Base-by-base conservation (phyloP, 2,888 invertebrate species). In the Lingula anatina region DNA sequence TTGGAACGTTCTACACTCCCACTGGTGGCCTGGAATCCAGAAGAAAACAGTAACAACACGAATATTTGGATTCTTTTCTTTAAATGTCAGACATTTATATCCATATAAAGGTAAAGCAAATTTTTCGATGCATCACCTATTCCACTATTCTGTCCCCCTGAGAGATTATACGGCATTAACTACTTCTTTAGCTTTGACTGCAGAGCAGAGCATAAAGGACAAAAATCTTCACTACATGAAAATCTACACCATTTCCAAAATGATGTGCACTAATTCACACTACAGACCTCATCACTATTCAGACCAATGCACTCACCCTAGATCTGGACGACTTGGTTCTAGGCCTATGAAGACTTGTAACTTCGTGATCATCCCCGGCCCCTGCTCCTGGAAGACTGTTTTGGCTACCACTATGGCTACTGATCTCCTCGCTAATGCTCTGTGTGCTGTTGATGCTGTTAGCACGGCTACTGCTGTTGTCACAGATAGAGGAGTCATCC, bases 381-480 rank as follows among this genome's bases (percentile, higher is more conserved):
- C 78, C 78, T 50, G 79, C 79, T 60, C 81, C 80, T 59, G 84
- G 86, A 68, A 86, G 77, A 75, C 85, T 88, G 78, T 87, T 89
- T 56, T 88, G 87, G 63, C 88, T 88, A 70, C 87, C 87, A 71
- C 87, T 87, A 78, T 85, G 81, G 53, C 73, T 70, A 59, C 79
- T 79, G n/a, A n/a, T n/a, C n/a, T n/a, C n/a, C n/a, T n/a, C n/a
- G n/a, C n/a, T n/a, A n/a, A n/a, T n/a, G n/a, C n/a, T n/a, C n/a
- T n/a, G n/a, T 7, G 55, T 44, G 31, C 52, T 57, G 45, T 62
- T 64, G 31, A 60, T 62, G 44, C 55, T 51, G 18, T 60, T 63
- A 39, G 60, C 64, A 37, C 62, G 60, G 36, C 61, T 59, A 48
- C 57, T 57, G 51, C 65, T 65, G n/a, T n/a, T 67, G 56, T 55